Percentiles rank a stretch among this genome's conserved stretches.
Evolutionary conservation across 2,113 vertebrate genomes (phyloP).

Genomic region (Verasper variegatus): DNA sequence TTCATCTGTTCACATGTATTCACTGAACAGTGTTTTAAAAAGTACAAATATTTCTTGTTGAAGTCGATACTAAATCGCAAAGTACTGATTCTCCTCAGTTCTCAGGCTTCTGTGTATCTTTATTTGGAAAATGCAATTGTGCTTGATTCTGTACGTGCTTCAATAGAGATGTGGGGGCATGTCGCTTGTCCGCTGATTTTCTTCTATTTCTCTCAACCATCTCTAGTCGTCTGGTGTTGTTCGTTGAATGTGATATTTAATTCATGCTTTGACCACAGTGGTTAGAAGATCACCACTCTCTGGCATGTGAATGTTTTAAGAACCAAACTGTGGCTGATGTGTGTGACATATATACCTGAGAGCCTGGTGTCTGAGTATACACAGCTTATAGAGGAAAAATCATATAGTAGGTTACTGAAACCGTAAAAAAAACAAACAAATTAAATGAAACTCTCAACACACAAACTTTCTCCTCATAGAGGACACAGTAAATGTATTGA

Average conservation of each 20-base stretch:
- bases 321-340: slow-evolving; percentile 11
- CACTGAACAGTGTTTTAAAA: slow-evolving; percentile 23
- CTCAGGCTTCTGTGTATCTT: not conserved
- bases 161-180: not conserved
- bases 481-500: slow-evolving; percentile 28
- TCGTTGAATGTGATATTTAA: slow-evolving; percentile 33
- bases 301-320: slow-evolving; percentile 7
- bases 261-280: slow-evolving; percentile 31
- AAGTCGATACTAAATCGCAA: not conserved
- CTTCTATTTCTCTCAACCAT: not conserved
- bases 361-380: not conserved
- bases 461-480: slow-evolving; percentile 20
- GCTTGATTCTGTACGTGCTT: slow-evolving; percentile 14
- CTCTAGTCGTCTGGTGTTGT: slow-evolving; percentile 9
- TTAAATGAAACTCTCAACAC: not conserved
- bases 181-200: not conserved
- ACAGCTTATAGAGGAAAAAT: not conserved
- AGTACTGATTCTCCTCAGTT: slow-evolving; percentile 17
- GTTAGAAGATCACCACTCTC: slow-evolving; percentile 23
- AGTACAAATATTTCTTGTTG: slow-evolving; percentile 16
- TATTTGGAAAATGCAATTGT: not conserved
- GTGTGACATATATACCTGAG: not conserved
- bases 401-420: slow-evolving; percentile 12
- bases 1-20: slow-evolving; percentile 63
- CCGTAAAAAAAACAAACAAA: too few species aligned